Evolutionary conservation across 2,888 invertebrate genomes (phyloP).

Genomic region (Allygus modestus): DNA sequence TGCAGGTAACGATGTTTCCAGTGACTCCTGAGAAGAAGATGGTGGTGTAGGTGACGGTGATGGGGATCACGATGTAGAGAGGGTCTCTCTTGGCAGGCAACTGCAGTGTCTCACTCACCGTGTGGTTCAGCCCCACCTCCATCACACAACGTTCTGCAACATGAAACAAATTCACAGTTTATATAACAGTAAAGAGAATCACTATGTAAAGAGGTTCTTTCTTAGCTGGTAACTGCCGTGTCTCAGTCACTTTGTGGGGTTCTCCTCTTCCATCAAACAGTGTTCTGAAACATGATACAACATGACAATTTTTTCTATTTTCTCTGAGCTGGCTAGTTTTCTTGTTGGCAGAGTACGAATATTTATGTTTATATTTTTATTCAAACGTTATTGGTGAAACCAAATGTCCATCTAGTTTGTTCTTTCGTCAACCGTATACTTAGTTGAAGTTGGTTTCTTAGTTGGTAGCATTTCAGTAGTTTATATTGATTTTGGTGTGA

Average conservation of each 20-base stretch:
- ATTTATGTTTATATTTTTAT: too few relatives aligned
- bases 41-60: conserved; percentile 86
- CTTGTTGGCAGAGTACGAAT: too few relatives aligned
- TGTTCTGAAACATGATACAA: neutral
- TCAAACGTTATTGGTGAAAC: too few relatives aligned
- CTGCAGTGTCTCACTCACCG: neutral
- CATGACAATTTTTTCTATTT: too few relatives aligned
- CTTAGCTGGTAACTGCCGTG: conserved; percentile 62
- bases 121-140: conserved; percentile 3
- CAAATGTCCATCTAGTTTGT: too few relatives aligned
- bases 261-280: neutral
- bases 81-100: conserved; percentile 75
- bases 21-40: conserved; percentile 88
- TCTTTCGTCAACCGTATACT: too few relatives aligned
- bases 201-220: conserved; percentile 80
- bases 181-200: conserved; percentile 80
- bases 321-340: too few relatives aligned
- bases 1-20: conserved; percentile 90
- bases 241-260: neutral
- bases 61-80: conserved; percentile 82
- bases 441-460: too few relatives aligned
- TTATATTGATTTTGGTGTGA: too few relatives aligned
- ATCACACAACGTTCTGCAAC: conserved; percentile 24
- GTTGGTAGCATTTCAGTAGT: too few relatives aligned
- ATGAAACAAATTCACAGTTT: neutral